phyloP scores from a whole-genome alignment of 1,140 invertebrate genomes.

The Drosophila seguyi region DNA sequence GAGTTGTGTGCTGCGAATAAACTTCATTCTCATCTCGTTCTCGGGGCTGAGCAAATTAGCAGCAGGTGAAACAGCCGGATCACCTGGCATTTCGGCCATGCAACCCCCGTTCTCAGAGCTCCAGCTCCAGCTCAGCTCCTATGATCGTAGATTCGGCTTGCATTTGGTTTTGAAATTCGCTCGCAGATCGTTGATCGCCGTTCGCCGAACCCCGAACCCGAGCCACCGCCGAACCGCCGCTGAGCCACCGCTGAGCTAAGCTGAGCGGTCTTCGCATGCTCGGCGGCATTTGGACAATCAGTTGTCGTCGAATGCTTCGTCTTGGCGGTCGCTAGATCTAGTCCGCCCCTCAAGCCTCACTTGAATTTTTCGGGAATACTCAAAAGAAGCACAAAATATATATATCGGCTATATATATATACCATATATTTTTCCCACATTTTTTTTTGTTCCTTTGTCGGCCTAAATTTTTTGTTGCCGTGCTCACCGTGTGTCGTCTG shows the following conservation, averaged over 20 bases:
- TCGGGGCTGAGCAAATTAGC: slow-evolving; percentile 12
- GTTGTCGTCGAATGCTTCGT: slow-evolving; percentile 83
- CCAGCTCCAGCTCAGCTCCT: not conserved
- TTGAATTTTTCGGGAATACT: not conserved
- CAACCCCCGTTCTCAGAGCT: not conserved
- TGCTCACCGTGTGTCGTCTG: not conserved
- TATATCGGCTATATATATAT: slow-evolving; percentile 3
- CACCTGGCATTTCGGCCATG: slow-evolving; percentile 9
- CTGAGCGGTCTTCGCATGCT: slow-evolving; percentile 76
- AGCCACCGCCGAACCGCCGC: not conserved
- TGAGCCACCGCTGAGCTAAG: slow-evolving; percentile 8
- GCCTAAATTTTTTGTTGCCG: not conserved
- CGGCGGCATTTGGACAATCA: slow-evolving; percentile 79
- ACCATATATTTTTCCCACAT: too few relatives aligned
- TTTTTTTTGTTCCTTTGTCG: slow-evolving; percentile 3
- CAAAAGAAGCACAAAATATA: not conserved
- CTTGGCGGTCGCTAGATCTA: slow-evolving; percentile 72
- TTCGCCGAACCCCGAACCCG: not conserved
- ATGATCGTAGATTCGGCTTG: slow-evolving; percentile 49
- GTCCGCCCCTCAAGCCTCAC: slow-evolving; percentile 23
- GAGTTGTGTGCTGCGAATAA: not conserved
- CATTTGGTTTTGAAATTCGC: slow-evolving; percentile 78
- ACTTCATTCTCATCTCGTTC: not conserved
- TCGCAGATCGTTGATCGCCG: slow-evolving; percentile 14
- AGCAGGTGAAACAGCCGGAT: slow-evolving; percentile 1